A percentile compares a stretch with the other conserved stretches of the same genome.
Conservation (phyloP, 1,140 invertebrate species). For the Acromyrmex charruanus region DNA sequence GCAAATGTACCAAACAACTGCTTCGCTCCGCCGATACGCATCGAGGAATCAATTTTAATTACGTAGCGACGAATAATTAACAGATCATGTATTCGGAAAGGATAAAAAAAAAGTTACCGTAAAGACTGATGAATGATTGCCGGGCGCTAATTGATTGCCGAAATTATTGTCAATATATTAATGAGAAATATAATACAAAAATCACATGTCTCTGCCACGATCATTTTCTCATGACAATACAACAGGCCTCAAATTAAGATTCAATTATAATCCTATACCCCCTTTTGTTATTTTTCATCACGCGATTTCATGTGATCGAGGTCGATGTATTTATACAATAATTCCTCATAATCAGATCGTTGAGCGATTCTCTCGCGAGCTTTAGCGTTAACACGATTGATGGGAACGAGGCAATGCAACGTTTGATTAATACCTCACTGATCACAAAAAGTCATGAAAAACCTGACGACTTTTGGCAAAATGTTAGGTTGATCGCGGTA, state of each 20-base stretch:
- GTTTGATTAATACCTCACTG: conserved; percentile 47
- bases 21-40: conserved; percentile 52
- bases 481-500: conserved; percentile 46
- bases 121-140: conserved; percentile 45
- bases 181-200: conserved; percentile 16
- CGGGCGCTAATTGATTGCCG: conserved; percentile 49
- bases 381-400: conserved; percentile 23
- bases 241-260: conserved; percentile 13
- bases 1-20: conserved; percentile 54
- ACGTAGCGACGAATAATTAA: conserved; percentile 53
- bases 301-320: conserved; percentile 5
- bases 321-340: conserved; percentile 29
- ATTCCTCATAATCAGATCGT: conserved; percentile 78
- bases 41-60: conserved; percentile 61
- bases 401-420: background rate
- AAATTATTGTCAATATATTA: conserved; percentile 51
- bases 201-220: background rate
- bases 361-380: conserved; percentile 68
- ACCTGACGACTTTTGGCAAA: conserved; percentile 58
- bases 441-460: conserved; percentile 25
- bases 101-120: conserved; percentile 43
- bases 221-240: background rate
- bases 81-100: conserved; percentile 35
- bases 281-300: conserved; percentile 15
- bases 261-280: conserved; percentile 29